Conservation (phyloP, 1,140 invertebrate species). For the Odontomachus brunneus region DNA sequence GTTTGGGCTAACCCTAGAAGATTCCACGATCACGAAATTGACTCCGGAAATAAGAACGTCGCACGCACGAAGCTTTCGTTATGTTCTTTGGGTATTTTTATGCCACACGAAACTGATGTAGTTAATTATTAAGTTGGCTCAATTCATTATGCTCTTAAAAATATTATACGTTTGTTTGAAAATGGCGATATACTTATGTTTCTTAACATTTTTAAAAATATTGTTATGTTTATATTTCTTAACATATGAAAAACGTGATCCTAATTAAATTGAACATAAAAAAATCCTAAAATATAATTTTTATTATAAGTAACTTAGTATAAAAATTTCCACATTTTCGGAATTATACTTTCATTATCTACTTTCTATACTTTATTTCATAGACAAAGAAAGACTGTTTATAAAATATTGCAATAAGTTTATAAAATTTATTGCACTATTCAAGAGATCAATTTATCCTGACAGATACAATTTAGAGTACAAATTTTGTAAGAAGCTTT, state of each 20-base stretch:
- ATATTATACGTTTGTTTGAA: no score
- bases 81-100: slow-evolving; percentile 9
- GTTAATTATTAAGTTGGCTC: background rate
- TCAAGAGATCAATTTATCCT: background rate
- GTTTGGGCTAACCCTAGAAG: background rate
- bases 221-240: background rate
- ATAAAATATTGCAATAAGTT: slow-evolving; percentile 13
- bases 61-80: background rate
- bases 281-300: background rate
- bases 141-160: background rate
- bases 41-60: slow-evolving; percentile 4
- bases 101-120: background rate
- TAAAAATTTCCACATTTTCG: slow-evolving; percentile 6
- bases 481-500: background rate
- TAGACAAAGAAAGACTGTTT: background rate
- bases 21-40: slow-evolving; percentile 32
- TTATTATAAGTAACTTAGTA: background rate
- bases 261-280: background rate
- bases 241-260: background rate
- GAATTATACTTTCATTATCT: background rate
- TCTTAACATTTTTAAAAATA: slow-evolving; percentile 2
- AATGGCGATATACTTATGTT: slow-evolving; percentile 3
- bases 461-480: background rate
- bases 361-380: background rate
- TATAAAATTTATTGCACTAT: no score